Base-by-base conservation (phyloP, 2,113 vertebrate genomes). In the Oncorhynchus kisutch region DNA sequence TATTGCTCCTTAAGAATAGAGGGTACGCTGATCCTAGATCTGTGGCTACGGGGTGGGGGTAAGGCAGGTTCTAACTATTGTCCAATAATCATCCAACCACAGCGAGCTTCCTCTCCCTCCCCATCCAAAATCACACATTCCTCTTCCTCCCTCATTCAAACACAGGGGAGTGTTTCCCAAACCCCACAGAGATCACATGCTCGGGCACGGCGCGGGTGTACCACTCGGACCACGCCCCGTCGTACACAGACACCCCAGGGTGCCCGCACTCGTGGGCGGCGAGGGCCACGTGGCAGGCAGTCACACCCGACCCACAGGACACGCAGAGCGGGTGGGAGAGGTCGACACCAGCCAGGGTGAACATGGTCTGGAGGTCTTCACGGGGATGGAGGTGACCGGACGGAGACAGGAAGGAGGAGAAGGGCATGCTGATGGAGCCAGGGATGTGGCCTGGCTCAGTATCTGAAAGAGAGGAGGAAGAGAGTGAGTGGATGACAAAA, bases 221-320 rank as follows among this genome's bases (percentile, higher is more conserved):
- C 96, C 96, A 98, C 86, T 98, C 96, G 2, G 94, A 94, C 97
- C 96, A 98, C 27, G 94, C 93, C 0, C 97, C 96, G 0, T 98
- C 96, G 0, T 97, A 98, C 82, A 98, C 83, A 0, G 93, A 91
- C 1, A 95, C 93, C 0, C 93, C 91, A 0, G 91, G 84, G 81
- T 97, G 95, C 29, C 95, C 95, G 1, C 95, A 96, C 4, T 95
- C 89, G 71, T 95, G 94, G 1, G 96, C 95, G 0, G 94, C 96
- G 74, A 97, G 88, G 0, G 91, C 95, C 70, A 96, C 91, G 0
- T 95, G 94, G 84, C 96, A 96, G 14, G 96, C 96, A 0, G 95
- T 96, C 85, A 98, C 95, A 0, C 94, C 95, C 0, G 96, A 96
- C 74, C 96, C 96, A 12, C 96, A 98, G 0, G 88, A 92, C 75